Evolutionary conservation across 2,888 invertebrate genomes (phyloP).

Genomic region (Drosophila formosana): DNA sequence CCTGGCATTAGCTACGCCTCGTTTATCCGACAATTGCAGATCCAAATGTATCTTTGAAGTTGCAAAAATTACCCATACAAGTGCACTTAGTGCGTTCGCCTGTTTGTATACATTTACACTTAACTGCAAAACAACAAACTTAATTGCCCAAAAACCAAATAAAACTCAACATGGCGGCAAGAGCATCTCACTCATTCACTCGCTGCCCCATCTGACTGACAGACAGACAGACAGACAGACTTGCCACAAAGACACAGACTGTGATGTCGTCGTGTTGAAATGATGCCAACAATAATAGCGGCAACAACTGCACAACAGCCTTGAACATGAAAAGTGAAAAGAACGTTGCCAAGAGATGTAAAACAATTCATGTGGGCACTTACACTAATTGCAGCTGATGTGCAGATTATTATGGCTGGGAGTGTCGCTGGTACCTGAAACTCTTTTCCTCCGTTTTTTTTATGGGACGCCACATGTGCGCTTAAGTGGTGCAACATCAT

Average conservation of each 20-base stretch:
- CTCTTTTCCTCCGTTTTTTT: slow-evolving; percentile 22
- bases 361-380: slow-evolving; percentile 71
- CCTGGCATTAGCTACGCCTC: slow-evolving; percentile 28
- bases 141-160: slow-evolving; percentile 70
- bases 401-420: slow-evolving; percentile 46
- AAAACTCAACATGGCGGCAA: slow-evolving; percentile 51
- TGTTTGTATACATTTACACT: slow-evolving; percentile 58
- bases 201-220: slow-evolving; percentile 9
- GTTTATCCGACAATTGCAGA: slow-evolving; percentile 28
- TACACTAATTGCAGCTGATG: slow-evolving; percentile 76
- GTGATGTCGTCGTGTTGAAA: slow-evolving; percentile 30
- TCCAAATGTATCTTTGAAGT: slow-evolving; percentile 56
- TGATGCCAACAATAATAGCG: slow-evolving; percentile 42
- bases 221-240: neutral
- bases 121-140: slow-evolving; percentile 68
- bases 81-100: slow-evolving; percentile 11
- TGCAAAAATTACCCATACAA: slow-evolving; percentile 44
- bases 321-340: slow-evolving; percentile 75
- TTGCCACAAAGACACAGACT: slow-evolving; percentile 11
- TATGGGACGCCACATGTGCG: slow-evolving; percentile 18
- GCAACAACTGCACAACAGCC: slow-evolving; percentile 48
- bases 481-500: slow-evolving; percentile 13
- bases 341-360: slow-evolving; percentile 65
- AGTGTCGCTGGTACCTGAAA: slow-evolving; percentile 30
- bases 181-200: slow-evolving; percentile 6